Evolutionary conservation across 2,888 invertebrate species (phyloP), one percentile per base, ranked within the genome.

Genomic region (Epirrhoe tristata): DNA sequence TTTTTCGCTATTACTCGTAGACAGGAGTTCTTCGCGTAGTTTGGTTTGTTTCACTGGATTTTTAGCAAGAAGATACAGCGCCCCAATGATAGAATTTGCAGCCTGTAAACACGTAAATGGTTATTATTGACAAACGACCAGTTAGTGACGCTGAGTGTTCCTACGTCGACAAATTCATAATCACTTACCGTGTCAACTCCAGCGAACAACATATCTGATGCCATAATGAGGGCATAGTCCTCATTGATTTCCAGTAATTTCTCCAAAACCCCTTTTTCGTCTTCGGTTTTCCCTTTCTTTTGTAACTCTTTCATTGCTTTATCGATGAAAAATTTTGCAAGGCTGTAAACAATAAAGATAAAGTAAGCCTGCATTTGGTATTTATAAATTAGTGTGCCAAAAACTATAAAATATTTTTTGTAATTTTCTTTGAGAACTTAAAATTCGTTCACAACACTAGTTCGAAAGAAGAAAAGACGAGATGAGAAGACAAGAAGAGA

Each of bases 111-210:
- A 43, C 12, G 12, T 0, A 7, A 34, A 7, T 34, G 34, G 34
- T 34, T 34, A 4, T 34, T 34, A 34, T 24, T 24, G 24, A 24
- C 24, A 24, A 24, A 24, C 24, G 24, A 24, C 24, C 24, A 24
- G 1, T n/a, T n/a, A n/a, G n/a, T 24, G 3, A 2, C 24, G 24
- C 24, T 24, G 24, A 24, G 1, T 24, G 24, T 24, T 2, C 24
- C 24, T n/a, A 6, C 5, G 32, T 34, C 6, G 6, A 34, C 5
- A 0, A 34, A 34, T 6, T 34, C 34, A 7, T 12, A 17, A 34
- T 14, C 12, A 36, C 75, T 89, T 84, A 97, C 96, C 66, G 96
- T 96, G 83, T 96, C 96, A 16, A 96, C 91, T 56, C 96, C 96
- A 46, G 95, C 96, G 53, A 94, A 88, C 50, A 96, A 75, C 94